Evolutionary conservation across 2,113 vertebrate species (phyloP), one percentile per base, ranked within the genome.

Genomic region (Hippolais icterina): DNA sequence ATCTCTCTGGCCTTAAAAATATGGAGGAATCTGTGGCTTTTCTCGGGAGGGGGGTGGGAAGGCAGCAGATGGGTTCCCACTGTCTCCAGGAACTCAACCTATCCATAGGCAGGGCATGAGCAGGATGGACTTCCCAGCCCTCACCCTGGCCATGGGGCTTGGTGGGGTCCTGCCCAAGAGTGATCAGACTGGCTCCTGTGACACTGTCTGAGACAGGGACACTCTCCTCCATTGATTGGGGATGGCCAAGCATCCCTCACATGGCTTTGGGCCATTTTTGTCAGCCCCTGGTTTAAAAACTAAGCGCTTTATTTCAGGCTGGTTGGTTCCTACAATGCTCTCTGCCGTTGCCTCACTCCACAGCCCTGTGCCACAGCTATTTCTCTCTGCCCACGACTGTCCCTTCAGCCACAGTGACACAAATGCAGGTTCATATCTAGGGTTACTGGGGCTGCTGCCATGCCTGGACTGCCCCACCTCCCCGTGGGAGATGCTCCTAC

Each of bases 1-100:
- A 89, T 93, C 83, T 84, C 57, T 71, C 37, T 93, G 89, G 87
- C 91, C 87, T 95, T 90, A 94, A 89, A 97, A 96, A 84, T 82
- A 60, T 23, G 74, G 42, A 96, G 74, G 93, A 89, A 92, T 89
- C 47, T 4, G 8, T 68, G 68, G 42, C 42, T 93, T 93, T 74
- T 88, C 83, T 81, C 2, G 0, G 71, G 60, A 71, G 65, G 82
- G 35, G 86, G 28, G 12, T 83, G 85, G 76, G 85, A 90, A 95
- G 81, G 54, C 76, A 88, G 64, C 1, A 0, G 24, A 6, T 1
- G 0, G 3, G 35, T 74, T 97, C 79, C 59, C 2, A 12, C 5
- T 0, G 2, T 33, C 50, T 77, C 23, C 14, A 20, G 63, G 71
- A 86, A 11, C 23, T 63, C 44, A 69, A 6, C 8, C 1, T 6